A percentile compares a stretch with the other conserved stretches of the same genome.
These are phyloP conservation scores for Corvus moneduloides DNA, from an alignment of 2,113 vertebrate species.

Conservation along the genomic window DNA sequence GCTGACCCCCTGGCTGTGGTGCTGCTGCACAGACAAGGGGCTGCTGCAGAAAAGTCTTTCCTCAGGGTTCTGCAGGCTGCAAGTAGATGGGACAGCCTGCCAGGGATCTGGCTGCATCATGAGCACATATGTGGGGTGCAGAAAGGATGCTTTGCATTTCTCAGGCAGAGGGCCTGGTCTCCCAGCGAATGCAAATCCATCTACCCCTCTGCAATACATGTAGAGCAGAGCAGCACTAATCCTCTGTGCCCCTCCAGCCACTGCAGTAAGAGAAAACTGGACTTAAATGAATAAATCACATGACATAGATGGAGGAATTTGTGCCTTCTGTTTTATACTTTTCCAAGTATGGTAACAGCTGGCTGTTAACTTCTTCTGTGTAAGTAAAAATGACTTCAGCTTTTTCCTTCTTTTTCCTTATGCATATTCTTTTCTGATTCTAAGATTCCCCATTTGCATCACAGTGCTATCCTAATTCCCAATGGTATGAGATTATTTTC, in stretches of 20 bases:
- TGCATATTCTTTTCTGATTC: background rate
- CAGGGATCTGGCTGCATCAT: background rate
- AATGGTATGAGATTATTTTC: background rate
- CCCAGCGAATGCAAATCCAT: background rate
- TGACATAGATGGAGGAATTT: background rate
- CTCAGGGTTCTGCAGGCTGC: background rate
- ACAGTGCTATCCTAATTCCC: background rate
- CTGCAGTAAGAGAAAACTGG: background rate
- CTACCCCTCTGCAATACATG: rapidly evolving
- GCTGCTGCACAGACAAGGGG: background rate
- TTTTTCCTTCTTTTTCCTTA: background rate
- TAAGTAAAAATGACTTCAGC: background rate
- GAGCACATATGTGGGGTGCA: rapidly evolving
- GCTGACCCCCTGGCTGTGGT: background rate
- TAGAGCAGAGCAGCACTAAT: background rate
- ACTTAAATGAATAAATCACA: background rate
- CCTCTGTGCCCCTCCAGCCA: background rate
- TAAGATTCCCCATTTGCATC: background rate
- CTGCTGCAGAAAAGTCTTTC: background rate
- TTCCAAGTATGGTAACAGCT: background rate
- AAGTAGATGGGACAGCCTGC: background rate
- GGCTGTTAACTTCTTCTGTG: background rate
- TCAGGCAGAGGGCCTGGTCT: rapidly evolving
- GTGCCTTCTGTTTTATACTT: background rate
- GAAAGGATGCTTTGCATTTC: background rate